phyloP scores from a whole-genome alignment of 2,797 vertebrate species.

The Acanthornis magna region DNA sequence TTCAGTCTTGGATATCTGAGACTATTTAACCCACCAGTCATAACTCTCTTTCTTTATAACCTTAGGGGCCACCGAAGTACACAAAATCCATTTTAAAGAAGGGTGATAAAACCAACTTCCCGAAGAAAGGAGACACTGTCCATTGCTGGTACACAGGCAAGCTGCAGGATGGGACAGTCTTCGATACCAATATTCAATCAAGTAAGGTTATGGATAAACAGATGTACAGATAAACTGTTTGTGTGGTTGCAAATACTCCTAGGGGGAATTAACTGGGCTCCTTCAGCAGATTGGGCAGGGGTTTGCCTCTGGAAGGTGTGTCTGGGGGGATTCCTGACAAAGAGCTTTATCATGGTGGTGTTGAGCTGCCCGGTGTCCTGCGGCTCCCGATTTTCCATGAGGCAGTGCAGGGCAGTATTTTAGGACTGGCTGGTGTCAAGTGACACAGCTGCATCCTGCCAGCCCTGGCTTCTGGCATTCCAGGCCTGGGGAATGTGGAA shows the following conservation, averaged over 20 bases:
- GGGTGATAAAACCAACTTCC: slow-evolving; percentile 93
- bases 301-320: not conserved
- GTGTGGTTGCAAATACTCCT: fast-evolving
- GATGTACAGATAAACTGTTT: not conserved
- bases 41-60: not conserved
- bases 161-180: slow-evolving; percentile 93
- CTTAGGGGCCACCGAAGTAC: slow-evolving; percentile 90
- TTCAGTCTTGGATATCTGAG: fast-evolving
- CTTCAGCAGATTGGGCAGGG: not conserved
- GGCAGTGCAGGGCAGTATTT: not conserved
- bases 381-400: not conserved
- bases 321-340: fast-evolving
- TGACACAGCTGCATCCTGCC: not conserved
- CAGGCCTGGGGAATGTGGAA: not conserved
- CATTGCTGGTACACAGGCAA: slow-evolving; percentile 96
- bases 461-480: not conserved
- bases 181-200: slow-evolving; percentile 90
- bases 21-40: fast-evolving
- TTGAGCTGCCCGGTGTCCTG: not conserved
- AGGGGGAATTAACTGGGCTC: not conserved
- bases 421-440: not conserved
- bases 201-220: slow-evolving; percentile 59
- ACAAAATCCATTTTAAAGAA: slow-evolving; percentile 90
- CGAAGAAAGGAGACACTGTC: slow-evolving; percentile 92
- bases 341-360: not conserved